These are phyloP conservation scores for Meta bourneti DNA, from an alignment of 2,888 invertebrate species.

Conservation along the genomic window DNA sequence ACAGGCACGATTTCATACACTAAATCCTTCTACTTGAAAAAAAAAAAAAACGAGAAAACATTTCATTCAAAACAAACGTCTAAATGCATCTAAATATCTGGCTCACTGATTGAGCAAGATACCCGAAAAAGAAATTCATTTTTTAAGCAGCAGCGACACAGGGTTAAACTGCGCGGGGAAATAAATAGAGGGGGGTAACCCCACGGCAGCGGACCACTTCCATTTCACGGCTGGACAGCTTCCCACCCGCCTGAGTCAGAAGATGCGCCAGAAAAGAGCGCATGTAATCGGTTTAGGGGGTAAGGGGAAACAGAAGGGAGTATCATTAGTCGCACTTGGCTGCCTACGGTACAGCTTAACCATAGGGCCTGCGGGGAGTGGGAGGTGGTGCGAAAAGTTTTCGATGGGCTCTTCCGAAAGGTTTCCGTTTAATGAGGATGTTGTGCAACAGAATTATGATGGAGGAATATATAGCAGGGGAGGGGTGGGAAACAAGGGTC, in stretches of 20 bases:
- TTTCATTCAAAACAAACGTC: not conserved
- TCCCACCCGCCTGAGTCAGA: conserved; percentile 73
- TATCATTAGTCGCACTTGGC: conserved; percentile 74
- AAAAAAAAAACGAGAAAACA: no score
- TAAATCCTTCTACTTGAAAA: no score
- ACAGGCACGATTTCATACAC: no score
- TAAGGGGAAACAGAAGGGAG: not conserved
- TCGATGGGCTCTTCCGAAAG: conserved; percentile 23
- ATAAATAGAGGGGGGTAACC: not conserved
- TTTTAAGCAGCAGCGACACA: not conserved
- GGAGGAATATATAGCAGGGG: conserved; percentile 30
- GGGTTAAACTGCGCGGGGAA: not conserved
- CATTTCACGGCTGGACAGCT: conserved; percentile 75
- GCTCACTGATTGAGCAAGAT: not conserved
- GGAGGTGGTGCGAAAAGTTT: conserved; percentile 21
- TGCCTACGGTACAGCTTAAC: conserved; percentile 25
- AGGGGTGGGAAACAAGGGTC: conserved; percentile 6
- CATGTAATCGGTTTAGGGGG: conserved; percentile 72
- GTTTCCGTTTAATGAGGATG: conserved; percentile 71
- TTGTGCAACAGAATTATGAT: conserved; percentile 71
- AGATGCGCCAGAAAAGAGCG: conserved; percentile 53
- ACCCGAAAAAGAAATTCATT: not conserved
- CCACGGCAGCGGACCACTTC: conserved; percentile 11
- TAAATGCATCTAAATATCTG: not conserved
- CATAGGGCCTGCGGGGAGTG: not conserved